Base-by-base conservation (phyloP, 2,888 invertebrate species). In the Microdon myrmicae region DNA sequence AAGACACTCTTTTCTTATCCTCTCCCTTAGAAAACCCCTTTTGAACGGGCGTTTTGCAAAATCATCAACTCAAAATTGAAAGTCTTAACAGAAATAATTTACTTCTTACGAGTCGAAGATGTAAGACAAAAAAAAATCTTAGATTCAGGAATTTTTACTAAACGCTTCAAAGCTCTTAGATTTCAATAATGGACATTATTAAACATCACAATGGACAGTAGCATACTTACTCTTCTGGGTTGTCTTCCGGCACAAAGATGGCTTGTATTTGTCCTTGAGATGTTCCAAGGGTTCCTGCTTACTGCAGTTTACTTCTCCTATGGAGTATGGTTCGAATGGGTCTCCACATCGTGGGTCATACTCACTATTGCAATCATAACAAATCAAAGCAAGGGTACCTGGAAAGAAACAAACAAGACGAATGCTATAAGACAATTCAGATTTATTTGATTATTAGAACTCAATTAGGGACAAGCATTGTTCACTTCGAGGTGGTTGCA, bases 361-460 rank as follows among this genome's bases (percentile, higher is more conserved):
- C 67, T 87, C 89, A 58, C 95, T 95, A 82, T 95, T 96, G 80
- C 95, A 96, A 73, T 92, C 88, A 76, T 92, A 95, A 79, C 96
- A 96, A 71, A 86, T 82, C 64, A 92, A 85, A 61, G 88, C 83
- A 44, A 83, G 82, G 20, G 83, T 86, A 84, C 81, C 73, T 80
- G 61, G 10, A 73, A 69, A 31, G 16, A 44, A 43, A 58, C 13
- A 13, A 13, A 12, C 20, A 37, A n/a, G n/a, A n/a, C n/a, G n/a
- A n/a, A n/a, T n/a, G n/a, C n/a, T n/a, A n/a, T n/a, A n/a, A n/a
- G n/a, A n/a, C n/a, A n/a, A n/a, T n/a, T n/a, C n/a, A n/a, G n/a
- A n/a, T n/a, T n/a, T n/a, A n/a, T n/a, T n/a, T n/a, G n/a, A n/a
- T n/a, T n/a, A n/a, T n/a, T n/a, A n/a, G n/a, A n/a, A n/a, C n/a